Base-by-base conservation (phyloP, 2,888 invertebrate genomes). In the Dione juno region DNA sequence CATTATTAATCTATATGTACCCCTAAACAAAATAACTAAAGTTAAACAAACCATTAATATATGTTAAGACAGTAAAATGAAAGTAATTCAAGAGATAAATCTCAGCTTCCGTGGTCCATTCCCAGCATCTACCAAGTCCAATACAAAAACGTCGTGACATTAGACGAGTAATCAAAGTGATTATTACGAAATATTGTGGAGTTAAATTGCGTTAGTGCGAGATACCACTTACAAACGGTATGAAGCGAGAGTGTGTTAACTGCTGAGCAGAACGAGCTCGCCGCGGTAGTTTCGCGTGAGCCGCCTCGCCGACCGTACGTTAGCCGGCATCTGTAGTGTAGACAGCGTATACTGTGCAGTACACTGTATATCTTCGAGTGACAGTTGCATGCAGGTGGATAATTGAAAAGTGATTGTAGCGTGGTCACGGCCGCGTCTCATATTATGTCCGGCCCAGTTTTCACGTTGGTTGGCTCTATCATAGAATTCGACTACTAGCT, bases 351-450 rank as follows among this genome's bases (percentile, higher is more conserved):
- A n/a, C n/a, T n/a, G n/a, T 50, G 43, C 14, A 52, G 14, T 19
- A 28, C 43, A 61, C 7, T 28, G 43, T 82, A 82, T 82, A 80
- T 57, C 57, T 37, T 77, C 84, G 79, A 80, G 87, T 86, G 85
- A 87, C 86, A 86, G 86, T 88, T 89, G 88, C 88, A 88, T 87
- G 88, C 91, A 91, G 92, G 92, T 92, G 92, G 87, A 87, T 92
- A 90, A 90, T 91, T 90, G 91, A 92, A 92, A 92, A 92, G 92
- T 92, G 92, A 92, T 91, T 91, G 92, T 90, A 91, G 89, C 81
- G 85, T 88, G 92, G 92, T 88, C 92, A 92, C 88, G 92, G 92
- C 89, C 91, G 89, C 86, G 86, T 86, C 90, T 90, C 90, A 90
- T 86, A n/a, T n/a, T n/a, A 90, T 91, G 92, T 91, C 92, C 92